Evolutionary conservation across 2,113 vertebrate species (phyloP).

Genomic region (Tragelaphus buxtoni): DNA sequence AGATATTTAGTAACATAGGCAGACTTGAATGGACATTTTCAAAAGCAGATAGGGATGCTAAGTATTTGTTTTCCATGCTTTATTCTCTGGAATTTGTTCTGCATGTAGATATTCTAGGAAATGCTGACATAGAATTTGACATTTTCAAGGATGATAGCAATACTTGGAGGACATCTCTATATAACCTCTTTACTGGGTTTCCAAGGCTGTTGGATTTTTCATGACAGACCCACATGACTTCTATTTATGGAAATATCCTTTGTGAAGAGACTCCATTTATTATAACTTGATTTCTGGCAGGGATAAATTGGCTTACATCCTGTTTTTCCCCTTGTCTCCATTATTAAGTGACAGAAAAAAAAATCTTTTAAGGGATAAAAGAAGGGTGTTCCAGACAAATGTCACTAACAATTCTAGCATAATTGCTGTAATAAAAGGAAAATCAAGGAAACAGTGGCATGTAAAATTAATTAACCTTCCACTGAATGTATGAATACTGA

Average conservation of each 20-base stretch:
- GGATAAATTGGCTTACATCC: constrained; percentile 4
- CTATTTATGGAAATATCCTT: constrained; percentile 16
- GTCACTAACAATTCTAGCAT: not conserved
- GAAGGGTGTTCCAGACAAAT: not conserved
- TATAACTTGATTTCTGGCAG: not conserved
- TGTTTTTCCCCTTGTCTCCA: not conserved
- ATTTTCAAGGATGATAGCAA: not conserved
- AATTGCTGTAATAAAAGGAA: not conserved
- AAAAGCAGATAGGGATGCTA: not conserved
- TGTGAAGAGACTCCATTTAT: constrained; percentile 14
- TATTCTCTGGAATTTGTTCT: constrained; percentile 4
- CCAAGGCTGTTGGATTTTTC: not conserved
- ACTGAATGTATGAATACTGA: constrained; percentile 14
- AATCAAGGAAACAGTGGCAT: not conserved
- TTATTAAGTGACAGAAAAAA: constrained; percentile 21
- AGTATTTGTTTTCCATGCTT: constrained; percentile 42
- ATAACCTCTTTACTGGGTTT: not conserved
- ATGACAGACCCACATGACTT: not conserved
- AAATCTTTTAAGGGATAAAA: not conserved
- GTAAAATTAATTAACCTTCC: constrained; percentile 1
- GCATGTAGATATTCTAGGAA: not conserved
- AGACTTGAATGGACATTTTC: not conserved
- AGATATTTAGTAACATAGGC: not conserved
- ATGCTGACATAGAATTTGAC: constrained; percentile 30
- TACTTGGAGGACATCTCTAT: not conserved